Conservation (phyloP, 1,140 invertebrate species). For the Plodia interpunctella region DNA sequence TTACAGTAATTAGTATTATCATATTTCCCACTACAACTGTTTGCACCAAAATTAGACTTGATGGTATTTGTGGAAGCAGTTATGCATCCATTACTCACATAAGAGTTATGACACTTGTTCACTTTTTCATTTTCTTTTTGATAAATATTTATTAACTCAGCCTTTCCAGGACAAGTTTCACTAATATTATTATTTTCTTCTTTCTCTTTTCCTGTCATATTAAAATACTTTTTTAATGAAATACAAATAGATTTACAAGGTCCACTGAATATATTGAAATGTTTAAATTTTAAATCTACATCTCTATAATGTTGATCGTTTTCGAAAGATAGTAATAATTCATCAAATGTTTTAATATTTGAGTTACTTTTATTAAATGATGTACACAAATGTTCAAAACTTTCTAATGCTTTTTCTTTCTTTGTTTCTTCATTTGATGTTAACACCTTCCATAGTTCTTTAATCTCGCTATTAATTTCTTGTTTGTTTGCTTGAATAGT, state of each 20-base stretch:
- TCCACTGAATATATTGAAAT: not conserved
- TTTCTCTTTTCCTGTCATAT: no score
- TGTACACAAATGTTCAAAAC: constrained; percentile 36
- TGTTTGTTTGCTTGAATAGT: not conserved
- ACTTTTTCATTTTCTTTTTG: no score
- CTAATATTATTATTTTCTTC: no score
- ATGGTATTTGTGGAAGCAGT: no score
- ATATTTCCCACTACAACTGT: no score
- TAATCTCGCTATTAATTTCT: constrained; percentile 42
- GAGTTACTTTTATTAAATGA: constrained; percentile 29
- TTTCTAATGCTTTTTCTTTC: constrained; percentile 26
- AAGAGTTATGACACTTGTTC: no score
- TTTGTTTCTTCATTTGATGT: constrained; percentile 18
- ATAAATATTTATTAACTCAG: no score
- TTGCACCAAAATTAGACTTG: no score
- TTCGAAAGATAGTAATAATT: constrained; percentile 40
- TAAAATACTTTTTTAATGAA: not conserved
- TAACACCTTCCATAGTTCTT: constrained; percentile 38
- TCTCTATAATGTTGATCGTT: constrained; percentile 13
- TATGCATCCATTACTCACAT: no score
- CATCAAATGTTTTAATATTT: constrained; percentile 38
- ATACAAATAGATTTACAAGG: not conserved
- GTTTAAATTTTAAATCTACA: not conserved
- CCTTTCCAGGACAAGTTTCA: no score
- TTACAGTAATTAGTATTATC: no score